phyloP scores from a whole-genome alignment of 1,140 invertebrate species.

The Adelges cooleyi region DNA sequence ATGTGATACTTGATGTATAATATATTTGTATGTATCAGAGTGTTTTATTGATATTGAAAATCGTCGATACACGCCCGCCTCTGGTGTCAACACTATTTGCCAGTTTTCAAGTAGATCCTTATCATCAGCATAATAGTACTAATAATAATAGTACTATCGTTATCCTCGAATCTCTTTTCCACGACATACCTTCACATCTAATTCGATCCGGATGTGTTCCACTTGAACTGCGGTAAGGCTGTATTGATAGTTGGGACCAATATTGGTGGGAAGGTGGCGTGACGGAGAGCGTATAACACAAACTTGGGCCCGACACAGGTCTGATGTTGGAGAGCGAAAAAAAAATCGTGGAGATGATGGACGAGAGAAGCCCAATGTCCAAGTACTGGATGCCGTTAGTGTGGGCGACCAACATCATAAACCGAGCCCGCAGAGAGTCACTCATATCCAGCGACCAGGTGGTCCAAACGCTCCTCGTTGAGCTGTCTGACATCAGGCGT shows the following conservation, averaged over 20 bases:
- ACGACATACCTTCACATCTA: too few species aligned
- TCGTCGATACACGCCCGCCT: too few species aligned
- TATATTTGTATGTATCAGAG: too few species aligned
- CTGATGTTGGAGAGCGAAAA: constrained; percentile 82
- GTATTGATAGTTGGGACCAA: too few species aligned
- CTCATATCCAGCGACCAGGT: constrained; percentile 74
- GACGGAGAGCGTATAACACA: constrained; percentile 1
- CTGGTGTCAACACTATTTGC: too few species aligned
- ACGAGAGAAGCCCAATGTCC: constrained; percentile 70
- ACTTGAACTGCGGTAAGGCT: neutral
- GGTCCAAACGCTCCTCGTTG: constrained; percentile 69
- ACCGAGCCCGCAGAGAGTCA: constrained; percentile 66
- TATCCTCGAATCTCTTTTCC: too few species aligned
- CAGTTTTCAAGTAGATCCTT: too few species aligned
- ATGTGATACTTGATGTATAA: too few species aligned
- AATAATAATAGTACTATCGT: too few species aligned
- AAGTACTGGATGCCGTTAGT: constrained; percentile 89
- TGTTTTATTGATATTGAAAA: too few species aligned
- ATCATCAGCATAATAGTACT: too few species aligned
- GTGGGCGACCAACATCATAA: constrained; percentile 84
- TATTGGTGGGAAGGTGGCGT: neutral
- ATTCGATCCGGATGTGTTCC: too few species aligned
- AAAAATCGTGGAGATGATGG: constrained; percentile 80
- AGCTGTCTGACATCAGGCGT: constrained; percentile 71
- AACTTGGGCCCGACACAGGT: constrained; percentile 43